These are phyloP conservation scores for Melanargia galathea DNA, from an alignment of 2,888 invertebrate genomes.

Conservation along the genomic window DNA sequence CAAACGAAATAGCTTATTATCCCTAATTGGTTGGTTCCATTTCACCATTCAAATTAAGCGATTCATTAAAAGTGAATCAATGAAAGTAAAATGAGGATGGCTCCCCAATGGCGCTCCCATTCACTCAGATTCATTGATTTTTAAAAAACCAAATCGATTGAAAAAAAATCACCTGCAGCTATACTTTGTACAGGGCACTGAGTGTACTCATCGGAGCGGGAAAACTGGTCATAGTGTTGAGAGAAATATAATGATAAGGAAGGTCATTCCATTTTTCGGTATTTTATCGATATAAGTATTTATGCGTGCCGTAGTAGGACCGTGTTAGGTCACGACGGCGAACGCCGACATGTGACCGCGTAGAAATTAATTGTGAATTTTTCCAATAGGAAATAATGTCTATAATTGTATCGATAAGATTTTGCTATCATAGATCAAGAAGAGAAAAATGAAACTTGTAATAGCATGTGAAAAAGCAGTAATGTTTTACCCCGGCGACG, in stretches of 20 bases:
- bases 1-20: slow-evolving; percentile 14
- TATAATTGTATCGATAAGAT: too few species aligned
- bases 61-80: slow-evolving; percentile 15
- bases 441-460: neutral
- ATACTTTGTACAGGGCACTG: neutral
- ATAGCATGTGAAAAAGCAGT: neutral
- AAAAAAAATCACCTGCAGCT: neutral
- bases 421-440: too few species aligned
- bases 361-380: too few species aligned
- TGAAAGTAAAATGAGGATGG: slow-evolving; percentile 21
- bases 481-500: neutral
- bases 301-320: too few species aligned
- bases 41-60: slow-evolving; percentile 6
- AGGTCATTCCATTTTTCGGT: too few species aligned
- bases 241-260: too few species aligned
- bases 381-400: too few species aligned
- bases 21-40: slow-evolving; percentile 16
- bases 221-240: too few species aligned
- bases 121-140: neutral
- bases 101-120: too few species aligned
- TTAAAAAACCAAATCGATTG: slow-evolving; percentile 2
- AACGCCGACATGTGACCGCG: too few species aligned
- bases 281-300: too few species aligned
- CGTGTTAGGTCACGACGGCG: too few species aligned
- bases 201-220: neutral